Percentiles rank a stretch among this genome's conserved stretches.
These are phyloP conservation scores for Ursus arctos DNA, from an alignment of 2,113 vertebrate species.

Conservation along the genomic window DNA sequence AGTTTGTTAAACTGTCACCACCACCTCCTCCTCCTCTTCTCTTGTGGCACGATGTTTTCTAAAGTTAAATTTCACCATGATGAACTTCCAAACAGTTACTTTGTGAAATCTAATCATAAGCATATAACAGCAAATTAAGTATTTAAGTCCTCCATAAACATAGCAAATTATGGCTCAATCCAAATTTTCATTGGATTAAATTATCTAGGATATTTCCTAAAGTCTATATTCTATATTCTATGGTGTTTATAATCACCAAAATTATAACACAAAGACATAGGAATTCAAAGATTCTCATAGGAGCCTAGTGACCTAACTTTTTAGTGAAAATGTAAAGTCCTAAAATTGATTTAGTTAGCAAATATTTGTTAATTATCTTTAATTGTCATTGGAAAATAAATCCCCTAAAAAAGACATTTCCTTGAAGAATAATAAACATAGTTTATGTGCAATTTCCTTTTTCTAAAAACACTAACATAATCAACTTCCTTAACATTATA, in stretches of 20 bases:
- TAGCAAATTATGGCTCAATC: background rate
- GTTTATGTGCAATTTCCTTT: background rate
- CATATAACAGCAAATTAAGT: background rate
- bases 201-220: background rate
- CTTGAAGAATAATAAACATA: conserved; percentile 3
- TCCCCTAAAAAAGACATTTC: background rate
- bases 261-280: background rate
- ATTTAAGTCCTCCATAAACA: background rate
- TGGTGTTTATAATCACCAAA: background rate
- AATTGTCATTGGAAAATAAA: conserved; percentile 36
- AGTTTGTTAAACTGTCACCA: background rate
- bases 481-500: conserved; percentile 19
- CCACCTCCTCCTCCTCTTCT: background rate
- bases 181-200: conserved; percentile 29
- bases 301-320: conserved; percentile 35
- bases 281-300: conserved; percentile 43
- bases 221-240: background rate
- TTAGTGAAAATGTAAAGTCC: conserved; percentile 48
- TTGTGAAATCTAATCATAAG: conserved; percentile 21
- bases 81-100: background rate
- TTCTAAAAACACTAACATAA: background rate
- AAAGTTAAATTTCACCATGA: background rate
- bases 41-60: background rate
- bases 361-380: conserved; percentile 33
- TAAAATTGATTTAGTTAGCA: conserved; percentile 39